Evolutionary conservation across 1,140 invertebrate genomes (phyloP).

Genomic region (Hyposmocoma kahamanoa): DNA sequence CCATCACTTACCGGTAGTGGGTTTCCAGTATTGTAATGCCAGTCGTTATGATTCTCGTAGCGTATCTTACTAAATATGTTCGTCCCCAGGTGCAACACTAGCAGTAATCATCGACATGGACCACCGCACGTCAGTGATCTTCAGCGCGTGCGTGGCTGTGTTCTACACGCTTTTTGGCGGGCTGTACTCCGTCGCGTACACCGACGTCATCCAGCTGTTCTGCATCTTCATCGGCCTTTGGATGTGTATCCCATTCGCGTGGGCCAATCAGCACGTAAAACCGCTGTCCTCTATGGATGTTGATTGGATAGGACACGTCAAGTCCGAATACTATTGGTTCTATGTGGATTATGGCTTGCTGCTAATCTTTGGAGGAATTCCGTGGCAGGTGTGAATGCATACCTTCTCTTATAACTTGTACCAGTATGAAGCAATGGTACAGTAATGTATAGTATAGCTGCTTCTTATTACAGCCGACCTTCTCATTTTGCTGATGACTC

Average conservation of each 20-base stretch:
- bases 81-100: constrained; percentile 86
- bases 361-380: constrained; percentile 97
- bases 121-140: constrained; percentile 92
- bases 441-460: no score
- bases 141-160: constrained; percentile 96
- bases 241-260: constrained; percentile 98
- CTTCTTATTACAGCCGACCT: no score
- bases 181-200: constrained; percentile 98
- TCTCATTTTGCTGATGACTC: no score
- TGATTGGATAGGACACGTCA: constrained; percentile 91
- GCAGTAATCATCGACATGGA: constrained; percentile 98
- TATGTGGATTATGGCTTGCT: constrained; percentile 95
- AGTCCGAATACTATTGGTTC: constrained; percentile 82
- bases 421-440: no score
- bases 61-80: no score
- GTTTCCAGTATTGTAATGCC: no score
- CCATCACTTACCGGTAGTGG: no score
- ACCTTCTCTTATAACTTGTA: no score
- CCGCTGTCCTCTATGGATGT: constrained; percentile 86
- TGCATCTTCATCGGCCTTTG: constrained; percentile 99
- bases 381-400: constrained; percentile 98
- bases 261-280: constrained; percentile 87
- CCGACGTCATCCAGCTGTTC: constrained; percentile 98
- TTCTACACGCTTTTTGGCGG: constrained; percentile 99
- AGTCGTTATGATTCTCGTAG: no score